These are phyloP conservation scores for Heteromyza rotundicornis DNA, from an alignment of 2,888 invertebrate species.

Conservation along the genomic window DNA sequence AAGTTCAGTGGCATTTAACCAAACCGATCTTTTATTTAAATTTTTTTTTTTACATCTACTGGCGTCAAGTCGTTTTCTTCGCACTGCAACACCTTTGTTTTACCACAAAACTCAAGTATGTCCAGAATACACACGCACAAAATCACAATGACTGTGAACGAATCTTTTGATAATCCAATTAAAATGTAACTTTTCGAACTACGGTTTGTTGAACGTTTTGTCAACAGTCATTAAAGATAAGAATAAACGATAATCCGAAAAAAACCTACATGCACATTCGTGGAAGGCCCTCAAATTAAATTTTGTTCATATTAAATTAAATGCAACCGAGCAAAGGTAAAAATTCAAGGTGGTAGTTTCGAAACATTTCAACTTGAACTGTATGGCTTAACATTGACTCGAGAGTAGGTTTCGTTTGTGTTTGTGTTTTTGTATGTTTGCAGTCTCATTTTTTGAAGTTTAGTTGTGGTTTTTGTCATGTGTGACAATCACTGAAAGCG, in stretches of 20 bases:
- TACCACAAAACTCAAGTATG: not conserved
- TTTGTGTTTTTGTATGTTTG: slow-evolving; percentile 18
- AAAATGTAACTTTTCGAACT: not conserved
- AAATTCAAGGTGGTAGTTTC: slow-evolving; percentile 49
- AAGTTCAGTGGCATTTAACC: not conserved
- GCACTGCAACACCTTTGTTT: not conserved
- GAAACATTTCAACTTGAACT: slow-evolving; percentile 56
- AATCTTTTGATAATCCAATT: not conserved
- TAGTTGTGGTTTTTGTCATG: not conserved
- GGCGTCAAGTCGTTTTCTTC: not conserved
- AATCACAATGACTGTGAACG: not conserved
- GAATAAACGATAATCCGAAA: not conserved
- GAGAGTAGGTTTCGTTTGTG: not conserved
- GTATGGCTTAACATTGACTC: slow-evolving; percentile 50
- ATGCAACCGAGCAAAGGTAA: not conserved
- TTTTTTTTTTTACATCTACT: no score
- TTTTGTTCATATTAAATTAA: not conserved
- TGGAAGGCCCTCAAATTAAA: slow-evolving; percentile 9
- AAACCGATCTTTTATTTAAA: not conserved
- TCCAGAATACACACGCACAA: not conserved
- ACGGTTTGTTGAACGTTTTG: slow-evolving; percentile 11
- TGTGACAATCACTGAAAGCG: slow-evolving; percentile 16
- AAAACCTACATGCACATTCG: not conserved
- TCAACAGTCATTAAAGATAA: not conserved
- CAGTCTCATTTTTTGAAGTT: not conserved